These are phyloP conservation scores for Sericinus montela DNA, from an alignment of 2,888 invertebrate genomes.

Conservation along the genomic window DNA sequence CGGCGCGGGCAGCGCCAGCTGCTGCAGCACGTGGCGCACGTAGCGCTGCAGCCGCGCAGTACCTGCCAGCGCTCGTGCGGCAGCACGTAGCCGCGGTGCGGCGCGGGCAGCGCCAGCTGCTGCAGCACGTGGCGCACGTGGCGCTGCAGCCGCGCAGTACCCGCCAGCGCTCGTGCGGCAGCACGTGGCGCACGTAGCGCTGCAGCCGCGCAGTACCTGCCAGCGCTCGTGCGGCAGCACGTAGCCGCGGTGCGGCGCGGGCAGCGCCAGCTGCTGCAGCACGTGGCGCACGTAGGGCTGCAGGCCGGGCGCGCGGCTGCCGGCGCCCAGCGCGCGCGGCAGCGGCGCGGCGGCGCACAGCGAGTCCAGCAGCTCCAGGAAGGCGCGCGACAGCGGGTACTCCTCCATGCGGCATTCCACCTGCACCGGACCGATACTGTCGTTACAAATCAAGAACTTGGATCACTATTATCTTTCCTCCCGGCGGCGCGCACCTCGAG, in stretches of 20 bases:
- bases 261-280: slow-evolving; percentile 87
- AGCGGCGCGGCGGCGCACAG: slow-evolving; percentile 85
- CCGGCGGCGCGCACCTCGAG: slow-evolving; percentile 81
- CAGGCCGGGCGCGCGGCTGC: slow-evolving; percentile 89
- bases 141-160: slow-evolving; percentile 30
- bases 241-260: slow-evolving; percentile 89
- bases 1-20: too few relatives aligned
- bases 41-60: too few relatives aligned
- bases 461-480: too few relatives aligned
- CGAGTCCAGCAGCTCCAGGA: slow-evolving; percentile 86
- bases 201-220: slow-evolving; percentile 47
- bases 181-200: slow-evolving; percentile 86
- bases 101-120: too few relatives aligned
- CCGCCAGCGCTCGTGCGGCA: slow-evolving; percentile 85
- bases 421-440: slow-evolving; percentile 28
- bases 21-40: too few relatives aligned
- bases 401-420: slow-evolving; percentile 93
- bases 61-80: too few relatives aligned
- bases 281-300: slow-evolving; percentile 94
- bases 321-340: slow-evolving; percentile 88
- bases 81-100: too few relatives aligned
- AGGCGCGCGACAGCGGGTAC: slow-evolving; percentile 91
- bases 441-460: too few relatives aligned
- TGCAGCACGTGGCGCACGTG: too few relatives aligned
- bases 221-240: slow-evolving; percentile 87